Base-by-base conservation (phyloP, 1,140 invertebrate species). In the Anoplolepis gracilipes region DNA sequence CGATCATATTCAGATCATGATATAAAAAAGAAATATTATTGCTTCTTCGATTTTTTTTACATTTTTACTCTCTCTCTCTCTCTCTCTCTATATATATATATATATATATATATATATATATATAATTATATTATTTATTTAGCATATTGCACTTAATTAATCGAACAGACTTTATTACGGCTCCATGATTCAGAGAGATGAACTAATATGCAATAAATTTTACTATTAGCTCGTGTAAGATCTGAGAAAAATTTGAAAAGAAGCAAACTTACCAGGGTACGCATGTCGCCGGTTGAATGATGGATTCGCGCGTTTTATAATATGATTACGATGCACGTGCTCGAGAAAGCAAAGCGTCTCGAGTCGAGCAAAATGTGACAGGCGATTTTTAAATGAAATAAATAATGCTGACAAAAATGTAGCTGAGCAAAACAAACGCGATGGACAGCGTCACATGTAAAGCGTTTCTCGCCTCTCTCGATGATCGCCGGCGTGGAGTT, bases 401-500 rank as follows among this genome's bases (percentile, higher is more conserved):
- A 36, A 85, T 28, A 46, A 62, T 5, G 19, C 5, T 64, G 49
- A 22, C n/a, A 33, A 55, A 28, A n/a, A 36, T 16, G 30, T 33
- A 42, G 69, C 53, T 46, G 46, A 57, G 55, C 64, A 77, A 86
- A n/a, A 64, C 36, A 36, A 61, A 33, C 65, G 70, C 78, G 22
- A 59, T 65, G 70, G 53, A 39, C 82, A 70, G 77, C 53, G 75
- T 89, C 90, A 91, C 91, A 92, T 92, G 88, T 92, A 90, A 90
- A 92, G 86, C 81, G 87, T 87, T 53, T 49, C 22, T 70, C 53
- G 67, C 36, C 53, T 87, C 85, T 79, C 3, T 57, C 87, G 92
- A 92, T 94, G 92, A 91, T 94, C 92, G 91, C 89, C 87, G 93
- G 85, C 85, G 92, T 92, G 90, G 92, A 93, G 94, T 94, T 93